phyloP scores from a whole-genome alignment of 2,113 vertebrate genomes.

The Saccopteryx leptura region DNA sequence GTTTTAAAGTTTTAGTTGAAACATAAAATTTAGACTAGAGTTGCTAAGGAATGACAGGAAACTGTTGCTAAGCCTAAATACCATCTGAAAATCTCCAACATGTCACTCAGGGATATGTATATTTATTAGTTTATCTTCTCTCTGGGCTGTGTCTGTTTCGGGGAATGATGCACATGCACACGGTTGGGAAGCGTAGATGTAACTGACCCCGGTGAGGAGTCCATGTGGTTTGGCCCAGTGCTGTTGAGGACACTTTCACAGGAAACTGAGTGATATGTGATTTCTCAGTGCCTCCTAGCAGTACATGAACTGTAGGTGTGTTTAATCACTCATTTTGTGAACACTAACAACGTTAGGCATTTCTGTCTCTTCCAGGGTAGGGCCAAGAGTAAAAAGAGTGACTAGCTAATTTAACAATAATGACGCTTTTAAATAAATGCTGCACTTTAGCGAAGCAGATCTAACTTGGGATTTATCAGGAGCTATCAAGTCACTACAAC shows the following conservation, averaged over 20 bases:
- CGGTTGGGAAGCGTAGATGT: constrained; percentile 77
- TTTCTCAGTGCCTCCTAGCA: constrained; percentile 53
- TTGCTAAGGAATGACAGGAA: constrained; percentile 81
- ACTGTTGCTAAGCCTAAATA: constrained; percentile 79
- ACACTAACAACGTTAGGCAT: constrained; percentile 30
- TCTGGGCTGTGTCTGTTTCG: constrained; percentile 72
- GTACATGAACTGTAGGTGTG: constrained; percentile 34
- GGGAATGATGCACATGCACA: not conserved
- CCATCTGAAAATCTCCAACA: constrained; percentile 75
- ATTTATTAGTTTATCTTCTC: constrained; percentile 78
- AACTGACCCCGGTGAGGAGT: constrained; percentile 77
- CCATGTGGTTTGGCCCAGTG: constrained; percentile 65
- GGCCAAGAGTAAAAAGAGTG: constrained; percentile 64
- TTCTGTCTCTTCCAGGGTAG: constrained; percentile 64
- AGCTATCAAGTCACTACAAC: not conserved
- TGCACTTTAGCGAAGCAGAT: constrained; percentile 62
- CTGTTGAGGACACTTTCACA: constrained; percentile 71
- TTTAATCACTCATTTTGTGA: constrained; percentile 61
- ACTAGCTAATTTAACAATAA: constrained; percentile 58
- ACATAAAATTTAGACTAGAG: constrained; percentile 74
- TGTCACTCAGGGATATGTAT: constrained; percentile 43
- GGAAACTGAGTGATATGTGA: constrained; percentile 75
- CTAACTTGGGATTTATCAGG: constrained; percentile 48
- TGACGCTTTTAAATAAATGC: constrained; percentile 68
- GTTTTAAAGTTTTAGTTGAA: constrained; percentile 71